Percentiles rank a stretch among this genome's conserved stretches.
phyloP scores from a whole-genome alignment of 2,888 invertebrate species.

The Bursaphelenchus okinawaensis region DNA sequence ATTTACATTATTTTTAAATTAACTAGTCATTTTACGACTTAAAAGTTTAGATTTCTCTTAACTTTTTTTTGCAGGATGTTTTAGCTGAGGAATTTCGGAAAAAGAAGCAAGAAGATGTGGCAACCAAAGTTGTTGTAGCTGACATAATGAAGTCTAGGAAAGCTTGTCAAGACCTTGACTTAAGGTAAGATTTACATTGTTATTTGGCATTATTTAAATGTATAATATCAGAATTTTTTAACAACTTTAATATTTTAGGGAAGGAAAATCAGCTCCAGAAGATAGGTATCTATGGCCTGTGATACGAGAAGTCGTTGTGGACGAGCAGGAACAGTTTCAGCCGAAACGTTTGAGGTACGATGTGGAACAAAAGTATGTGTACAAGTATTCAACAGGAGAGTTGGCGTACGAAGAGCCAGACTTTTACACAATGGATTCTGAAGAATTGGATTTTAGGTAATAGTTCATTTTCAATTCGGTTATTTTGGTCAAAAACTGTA shows the following conservation, averaged over 20 bases:
- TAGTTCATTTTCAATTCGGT: not conserved
- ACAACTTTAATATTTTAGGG: not conserved
- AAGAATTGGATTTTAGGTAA: conserved; percentile 31
- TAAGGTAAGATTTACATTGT: conserved; percentile 21
- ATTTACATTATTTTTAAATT: too few relatives aligned
- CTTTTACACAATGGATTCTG: conserved; percentile 28
- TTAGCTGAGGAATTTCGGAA: conserved; percentile 45
- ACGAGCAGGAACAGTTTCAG: not conserved
- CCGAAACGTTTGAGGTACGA: not conserved
- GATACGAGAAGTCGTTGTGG: conserved; percentile 17
- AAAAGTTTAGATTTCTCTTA: too few relatives aligned
- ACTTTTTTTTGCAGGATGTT: conserved; percentile 30
- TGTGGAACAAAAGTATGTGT: not conserved
- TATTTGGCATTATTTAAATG: not conserved
- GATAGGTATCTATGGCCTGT: conserved; percentile 31
- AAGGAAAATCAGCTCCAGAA: conserved; percentile 15
- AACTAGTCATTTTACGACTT: too few relatives aligned
- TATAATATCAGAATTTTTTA: too few relatives aligned
- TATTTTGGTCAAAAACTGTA: too few relatives aligned
- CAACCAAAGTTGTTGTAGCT: conserved; percentile 31
- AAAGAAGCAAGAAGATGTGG: conserved; percentile 31
- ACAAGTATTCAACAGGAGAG: conserved; percentile 35
- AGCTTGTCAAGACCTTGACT: conserved; percentile 48
- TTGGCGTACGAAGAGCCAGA: conserved; percentile 33
- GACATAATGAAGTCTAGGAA: conserved; percentile 45